phyloP scores from a whole-genome alignment of 1,140 invertebrate genomes.

The Caerostris darwini region DNA sequence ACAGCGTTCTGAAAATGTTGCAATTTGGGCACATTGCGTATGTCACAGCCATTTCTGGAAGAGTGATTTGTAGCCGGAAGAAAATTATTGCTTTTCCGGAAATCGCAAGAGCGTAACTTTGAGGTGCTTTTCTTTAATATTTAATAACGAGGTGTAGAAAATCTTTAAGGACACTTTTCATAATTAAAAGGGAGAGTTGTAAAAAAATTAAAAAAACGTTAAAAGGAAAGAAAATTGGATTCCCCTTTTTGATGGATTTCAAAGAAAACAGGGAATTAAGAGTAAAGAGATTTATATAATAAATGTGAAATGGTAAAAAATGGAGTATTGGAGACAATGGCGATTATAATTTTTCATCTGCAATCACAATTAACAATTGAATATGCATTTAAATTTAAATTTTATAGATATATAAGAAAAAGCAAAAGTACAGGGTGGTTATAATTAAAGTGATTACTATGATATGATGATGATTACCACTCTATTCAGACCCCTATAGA shows the following conservation, averaged over 20 bases:
- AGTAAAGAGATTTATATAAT: background rate
- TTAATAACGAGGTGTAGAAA: conserved; percentile 34
- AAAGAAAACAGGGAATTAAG: conserved; percentile 29
- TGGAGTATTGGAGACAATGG: background rate
- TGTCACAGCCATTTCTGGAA: conserved; percentile 33
- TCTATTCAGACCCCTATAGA: too few species aligned
- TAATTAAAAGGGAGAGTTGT: conserved; percentile 26
- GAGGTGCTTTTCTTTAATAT: background rate
- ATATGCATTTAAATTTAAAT: too few species aligned
- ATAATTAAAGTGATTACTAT: too few species aligned
- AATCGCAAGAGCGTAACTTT: background rate
- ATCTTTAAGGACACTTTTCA: conserved; percentile 38
- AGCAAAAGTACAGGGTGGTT: too few species aligned
- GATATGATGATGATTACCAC: too few species aligned
- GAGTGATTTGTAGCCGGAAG: conserved; percentile 39
- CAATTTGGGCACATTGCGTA: conserved; percentile 36
- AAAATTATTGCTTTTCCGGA: conserved; percentile 47
- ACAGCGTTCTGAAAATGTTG: conserved; percentile 56
- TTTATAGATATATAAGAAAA: too few species aligned
- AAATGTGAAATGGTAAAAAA: background rate
- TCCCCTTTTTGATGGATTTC: background rate
- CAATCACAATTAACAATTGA: too few species aligned
- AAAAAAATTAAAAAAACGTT: background rate
- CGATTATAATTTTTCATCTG: too few species aligned
- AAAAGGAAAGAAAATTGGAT: background rate